Percentiles rank a stretch among this genome's conserved stretches.
These are phyloP conservation scores for Lithophane leautieri DNA, from an alignment of 2,888 invertebrate species.

Conservation along the genomic window DNA sequence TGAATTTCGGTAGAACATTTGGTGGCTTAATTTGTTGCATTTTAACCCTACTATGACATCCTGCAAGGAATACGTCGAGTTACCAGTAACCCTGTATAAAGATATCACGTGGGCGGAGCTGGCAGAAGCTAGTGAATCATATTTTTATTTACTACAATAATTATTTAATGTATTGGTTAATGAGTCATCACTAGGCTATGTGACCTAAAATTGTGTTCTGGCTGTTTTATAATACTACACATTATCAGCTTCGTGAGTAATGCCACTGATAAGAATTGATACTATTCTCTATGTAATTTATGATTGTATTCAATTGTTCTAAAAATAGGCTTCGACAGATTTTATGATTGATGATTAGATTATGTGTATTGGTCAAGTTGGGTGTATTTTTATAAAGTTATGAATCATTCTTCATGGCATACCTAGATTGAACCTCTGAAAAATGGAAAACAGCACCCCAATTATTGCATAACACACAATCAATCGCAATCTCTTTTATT, in stretches of 20 bases:
- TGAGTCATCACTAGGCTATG: constrained; percentile 49
- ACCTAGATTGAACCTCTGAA: neutral
- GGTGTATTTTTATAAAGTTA: neutral
- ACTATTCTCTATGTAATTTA: constrained; percentile 18
- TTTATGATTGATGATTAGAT: constrained; percentile 42
- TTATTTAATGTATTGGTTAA: constrained; percentile 5
- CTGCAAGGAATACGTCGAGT: too few relatives aligned
- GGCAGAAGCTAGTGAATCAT: constrained; percentile 2
- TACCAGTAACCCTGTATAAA: too few relatives aligned
- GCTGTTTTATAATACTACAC: constrained; percentile 37
- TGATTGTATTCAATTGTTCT: constrained; percentile 41
- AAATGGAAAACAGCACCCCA: neutral
- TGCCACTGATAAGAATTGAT: constrained; percentile 57
- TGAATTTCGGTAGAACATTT: too few relatives aligned
- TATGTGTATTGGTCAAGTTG: neutral
- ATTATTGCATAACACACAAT: too few relatives aligned
- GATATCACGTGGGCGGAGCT: too few relatives aligned
- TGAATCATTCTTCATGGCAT: constrained; percentile 22
- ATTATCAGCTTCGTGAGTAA: constrained; percentile 59
- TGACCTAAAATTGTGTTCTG: constrained; percentile 12
- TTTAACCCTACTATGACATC: too few relatives aligned
- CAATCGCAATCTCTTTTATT: too few relatives aligned
- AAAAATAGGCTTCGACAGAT: constrained; percentile 20
- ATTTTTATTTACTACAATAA: neutral
- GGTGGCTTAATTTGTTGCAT: too few relatives aligned